A percentile compares a stretch with the other conserved stretches of the same genome.
These are phyloP conservation scores for Nerophis lumbriciformis DNA, from an alignment of 2,113 vertebrate species.

Conservation along the genomic window DNA sequence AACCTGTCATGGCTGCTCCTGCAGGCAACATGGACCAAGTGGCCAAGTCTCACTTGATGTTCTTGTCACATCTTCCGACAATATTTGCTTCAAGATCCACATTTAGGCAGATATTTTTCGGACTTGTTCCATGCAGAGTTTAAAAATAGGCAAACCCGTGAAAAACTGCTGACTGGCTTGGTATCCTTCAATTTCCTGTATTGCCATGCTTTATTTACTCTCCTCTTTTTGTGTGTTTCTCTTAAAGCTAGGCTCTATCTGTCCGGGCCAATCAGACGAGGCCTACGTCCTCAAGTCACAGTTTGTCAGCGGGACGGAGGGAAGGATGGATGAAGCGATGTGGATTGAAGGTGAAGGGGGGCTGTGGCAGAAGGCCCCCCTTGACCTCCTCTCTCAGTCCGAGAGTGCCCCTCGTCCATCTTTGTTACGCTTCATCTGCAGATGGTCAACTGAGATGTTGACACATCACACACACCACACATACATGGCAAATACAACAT, in stretches of 20 bases:
- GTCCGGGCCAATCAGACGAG: constrained; percentile 74
- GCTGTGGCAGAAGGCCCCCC: constrained; percentile 63
- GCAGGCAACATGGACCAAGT: constrained; percentile 64
- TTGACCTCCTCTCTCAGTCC: constrained; percentile 66
- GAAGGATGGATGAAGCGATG: constrained; percentile 22
- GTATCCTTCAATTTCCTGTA: no score
- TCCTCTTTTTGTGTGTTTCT: constrained; percentile 40
- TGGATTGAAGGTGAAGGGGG: constrained; percentile 18
- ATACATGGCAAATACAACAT: constrained; percentile 32
- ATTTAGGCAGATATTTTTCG: no score
- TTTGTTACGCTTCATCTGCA: constrained; percentile 35
- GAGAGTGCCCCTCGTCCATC: constrained; percentile 48
- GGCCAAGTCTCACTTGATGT: constrained; percentile 33
- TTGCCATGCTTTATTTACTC: neutral
- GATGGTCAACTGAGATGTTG: constrained; percentile 34
- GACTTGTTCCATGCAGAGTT: neutral
- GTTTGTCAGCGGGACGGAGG: constrained; percentile 47
- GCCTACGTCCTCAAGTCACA: constrained; percentile 73
- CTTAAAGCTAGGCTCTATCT: constrained; percentile 70
- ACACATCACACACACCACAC: constrained; percentile 37
- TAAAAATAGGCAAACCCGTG: no score
- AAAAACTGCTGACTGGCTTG: no score
- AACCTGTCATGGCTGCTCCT: constrained; percentile 79
- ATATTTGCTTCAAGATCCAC: neutral
- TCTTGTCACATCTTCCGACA: neutral